Conservation (phyloP, 2,888 invertebrate genomes). For the Metalampra italica region DNA sequence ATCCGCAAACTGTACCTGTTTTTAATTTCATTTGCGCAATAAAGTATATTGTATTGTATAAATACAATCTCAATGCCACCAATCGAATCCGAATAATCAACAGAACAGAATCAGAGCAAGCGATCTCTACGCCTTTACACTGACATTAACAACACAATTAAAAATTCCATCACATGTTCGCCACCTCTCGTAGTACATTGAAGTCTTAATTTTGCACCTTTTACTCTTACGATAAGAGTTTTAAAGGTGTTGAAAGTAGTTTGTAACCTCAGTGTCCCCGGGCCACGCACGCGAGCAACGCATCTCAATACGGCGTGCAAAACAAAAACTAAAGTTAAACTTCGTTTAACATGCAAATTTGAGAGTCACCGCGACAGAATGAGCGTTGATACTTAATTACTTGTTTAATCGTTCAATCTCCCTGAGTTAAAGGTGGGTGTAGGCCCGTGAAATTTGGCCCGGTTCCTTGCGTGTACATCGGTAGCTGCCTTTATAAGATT, state of each 20-base stretch:
- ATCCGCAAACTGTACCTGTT: no score
- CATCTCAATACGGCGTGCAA: constrained; percentile 71
- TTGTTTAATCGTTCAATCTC: constrained; percentile 75
- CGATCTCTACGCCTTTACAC: constrained; percentile 75
- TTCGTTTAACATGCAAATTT: constrained; percentile 80
- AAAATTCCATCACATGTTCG: constrained; percentile 60
- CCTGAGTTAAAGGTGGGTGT: constrained; percentile 51
- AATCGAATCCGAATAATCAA: constrained; percentile 41
- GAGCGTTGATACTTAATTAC: constrained; percentile 78
- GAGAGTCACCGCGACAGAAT: constrained; percentile 74
- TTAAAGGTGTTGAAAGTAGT: background rate
- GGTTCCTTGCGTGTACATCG: constrained; percentile 14
- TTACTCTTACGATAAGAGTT: constrained; percentile 20
- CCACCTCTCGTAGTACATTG: constrained; percentile 13
- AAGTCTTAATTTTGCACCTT: constrained; percentile 28
- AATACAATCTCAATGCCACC: constrained; percentile 7
- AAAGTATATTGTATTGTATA: no score
- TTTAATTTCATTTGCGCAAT: no score
- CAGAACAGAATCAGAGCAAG: constrained; percentile 69
- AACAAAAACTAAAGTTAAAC: constrained; percentile 70
- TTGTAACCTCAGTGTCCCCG: constrained; percentile 35
- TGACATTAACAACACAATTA: constrained; percentile 75
- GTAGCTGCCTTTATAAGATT: constrained; percentile 26
- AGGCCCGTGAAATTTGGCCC: constrained; percentile 21
- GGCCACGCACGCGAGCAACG: constrained; percentile 60